Conservation (phyloP, 2,113 vertebrate species). For the Indicator maculatus region DNA sequence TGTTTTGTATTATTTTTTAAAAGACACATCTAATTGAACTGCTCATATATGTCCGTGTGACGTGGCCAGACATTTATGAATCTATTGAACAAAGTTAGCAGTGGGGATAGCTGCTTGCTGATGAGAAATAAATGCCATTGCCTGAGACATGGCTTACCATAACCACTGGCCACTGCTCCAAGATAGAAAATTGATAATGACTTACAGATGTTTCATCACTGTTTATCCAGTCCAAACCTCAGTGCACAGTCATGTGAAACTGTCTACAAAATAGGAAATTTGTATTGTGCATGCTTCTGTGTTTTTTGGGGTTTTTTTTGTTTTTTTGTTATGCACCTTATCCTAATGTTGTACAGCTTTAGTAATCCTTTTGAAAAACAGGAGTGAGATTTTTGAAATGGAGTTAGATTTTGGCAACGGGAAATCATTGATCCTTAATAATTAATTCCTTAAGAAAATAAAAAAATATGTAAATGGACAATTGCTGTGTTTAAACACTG, state of each 20-base stretch:
- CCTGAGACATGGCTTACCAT: background rate
- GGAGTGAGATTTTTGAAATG: background rate
- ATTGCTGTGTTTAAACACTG: background rate
- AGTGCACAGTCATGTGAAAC: background rate
- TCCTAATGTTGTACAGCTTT: background rate
- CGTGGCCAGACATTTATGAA: rapidly evolving
- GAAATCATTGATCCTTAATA: background rate
- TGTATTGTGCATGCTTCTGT: background rate
- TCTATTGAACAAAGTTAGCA: background rate
- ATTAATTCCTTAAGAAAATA: background rate
- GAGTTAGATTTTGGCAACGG: background rate
- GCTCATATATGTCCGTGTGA: background rate
- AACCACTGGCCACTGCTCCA: background rate
- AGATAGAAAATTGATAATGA: background rate
- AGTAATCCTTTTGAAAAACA: background rate
- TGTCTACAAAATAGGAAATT: background rate
- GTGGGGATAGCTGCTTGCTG: background rate
- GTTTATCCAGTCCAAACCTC: background rate
- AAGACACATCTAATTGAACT: background rate
- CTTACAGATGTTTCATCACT: background rate
- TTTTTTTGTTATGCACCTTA: rapidly evolving
- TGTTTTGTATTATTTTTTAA: background rate
- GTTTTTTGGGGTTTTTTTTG: too few species aligned
- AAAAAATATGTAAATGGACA: background rate
- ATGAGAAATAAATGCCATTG: background rate